A percentile compares a stretch with the other conserved stretches of the same genome.
These are phyloP conservation scores for Hetaerina americana DNA, from an alignment of 1,140 invertebrate species.

Conservation along the genomic window DNA sequence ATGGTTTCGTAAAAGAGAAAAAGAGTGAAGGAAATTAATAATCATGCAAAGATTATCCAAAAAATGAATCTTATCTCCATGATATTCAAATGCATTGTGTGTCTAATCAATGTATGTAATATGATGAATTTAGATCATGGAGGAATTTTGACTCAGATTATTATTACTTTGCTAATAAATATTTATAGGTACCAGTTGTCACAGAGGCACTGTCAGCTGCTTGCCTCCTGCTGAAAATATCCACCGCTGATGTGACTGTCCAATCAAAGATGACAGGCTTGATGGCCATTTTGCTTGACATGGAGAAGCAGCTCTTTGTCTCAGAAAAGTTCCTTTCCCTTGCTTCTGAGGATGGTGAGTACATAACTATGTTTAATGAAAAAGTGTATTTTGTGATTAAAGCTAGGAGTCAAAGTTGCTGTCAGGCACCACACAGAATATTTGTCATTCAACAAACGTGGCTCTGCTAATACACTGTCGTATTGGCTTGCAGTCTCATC, in stretches of 20 bases:
- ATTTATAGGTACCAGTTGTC: slow-evolving; percentile 38
- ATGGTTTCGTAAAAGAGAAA: too few relatives aligned
- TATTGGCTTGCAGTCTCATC: too few relatives aligned
- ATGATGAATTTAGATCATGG: neutral
- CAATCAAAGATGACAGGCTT: slow-evolving; percentile 40
- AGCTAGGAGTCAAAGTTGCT: too few relatives aligned
- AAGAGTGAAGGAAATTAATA: too few relatives aligned
- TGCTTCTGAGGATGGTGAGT: slow-evolving; percentile 51
- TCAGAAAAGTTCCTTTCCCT: slow-evolving; percentile 65
- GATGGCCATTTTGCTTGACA: slow-evolving; percentile 54
- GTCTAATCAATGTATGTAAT: neutral
- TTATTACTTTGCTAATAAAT: slow-evolving; percentile 4
- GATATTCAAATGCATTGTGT: neutral
- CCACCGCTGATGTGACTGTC: slow-evolving; percentile 36
- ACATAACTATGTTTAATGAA: too few relatives aligned
- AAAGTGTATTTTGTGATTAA: too few relatives aligned
- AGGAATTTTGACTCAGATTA: slow-evolving; percentile 1
- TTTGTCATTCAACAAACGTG: too few relatives aligned
- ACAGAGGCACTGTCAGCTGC: slow-evolving; percentile 68
- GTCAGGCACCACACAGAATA: too few relatives aligned
- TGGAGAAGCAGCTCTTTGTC: slow-evolving; percentile 66
- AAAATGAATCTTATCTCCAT: neutral
- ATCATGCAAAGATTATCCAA: too few relatives aligned
- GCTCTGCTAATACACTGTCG: too few relatives aligned
- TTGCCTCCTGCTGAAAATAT: slow-evolving; percentile 54